phyloP scores from a whole-genome alignment of 2,113 vertebrate species.

The Eulemur macaco region DNA sequence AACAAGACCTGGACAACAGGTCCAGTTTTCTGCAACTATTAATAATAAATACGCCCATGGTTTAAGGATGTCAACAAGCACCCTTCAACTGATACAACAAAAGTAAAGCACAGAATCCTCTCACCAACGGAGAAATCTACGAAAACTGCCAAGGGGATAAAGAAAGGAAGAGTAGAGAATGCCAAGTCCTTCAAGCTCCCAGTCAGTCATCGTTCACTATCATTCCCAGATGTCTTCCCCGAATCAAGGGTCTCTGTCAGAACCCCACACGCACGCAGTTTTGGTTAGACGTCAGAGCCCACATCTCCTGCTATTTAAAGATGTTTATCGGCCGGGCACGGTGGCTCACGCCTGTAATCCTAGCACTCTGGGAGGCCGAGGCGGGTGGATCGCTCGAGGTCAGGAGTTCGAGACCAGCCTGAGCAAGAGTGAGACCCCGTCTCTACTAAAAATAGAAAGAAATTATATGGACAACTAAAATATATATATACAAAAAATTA shows the following conservation, averaged over 20 bases:
- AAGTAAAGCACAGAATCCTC: not conserved
- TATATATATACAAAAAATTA: too few species aligned
- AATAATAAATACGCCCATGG: not conserved
- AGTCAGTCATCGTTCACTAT: rapidly evolving
- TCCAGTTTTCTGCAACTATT: not conserved
- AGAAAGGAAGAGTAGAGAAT: not conserved
- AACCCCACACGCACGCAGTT: not conserved
- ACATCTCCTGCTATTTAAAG: not conserved
- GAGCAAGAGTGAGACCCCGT: too few species aligned
- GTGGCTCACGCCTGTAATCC: too few species aligned
- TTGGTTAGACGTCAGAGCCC: too few species aligned
- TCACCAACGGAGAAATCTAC: not conserved
- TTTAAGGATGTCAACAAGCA: not conserved
- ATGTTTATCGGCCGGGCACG: too few species aligned
- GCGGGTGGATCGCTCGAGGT: too few species aligned
- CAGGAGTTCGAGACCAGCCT: too few species aligned
- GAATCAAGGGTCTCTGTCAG: not conserved
- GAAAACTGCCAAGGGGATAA: not conserved
- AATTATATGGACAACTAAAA: too few species aligned
- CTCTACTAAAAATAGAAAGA: too few species aligned
- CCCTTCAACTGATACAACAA: not conserved
- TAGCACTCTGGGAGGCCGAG: too few species aligned
- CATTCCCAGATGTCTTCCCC: not conserved
- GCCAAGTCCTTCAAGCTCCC: not conserved
- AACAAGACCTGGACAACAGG: not conserved